Evolutionary conservation across 2,797 vertebrate genomes (phyloP), one percentile per base, ranked within the genome.

Genomic region (Sebastes jordani): DNA sequence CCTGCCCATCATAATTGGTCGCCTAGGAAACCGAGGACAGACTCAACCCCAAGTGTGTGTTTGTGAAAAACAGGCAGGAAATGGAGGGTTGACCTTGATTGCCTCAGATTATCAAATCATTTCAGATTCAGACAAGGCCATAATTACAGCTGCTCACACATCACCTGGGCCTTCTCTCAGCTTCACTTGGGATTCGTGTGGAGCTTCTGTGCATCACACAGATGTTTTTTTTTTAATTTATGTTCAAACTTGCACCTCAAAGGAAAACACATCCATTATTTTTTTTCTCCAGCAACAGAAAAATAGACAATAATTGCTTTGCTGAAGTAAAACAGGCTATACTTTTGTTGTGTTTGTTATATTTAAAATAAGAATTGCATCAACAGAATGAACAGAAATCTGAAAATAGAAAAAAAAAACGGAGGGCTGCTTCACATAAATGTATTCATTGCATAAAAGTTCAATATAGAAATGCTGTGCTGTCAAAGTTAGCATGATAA

Each of bases 1-100:
- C 42, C 78, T 64, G 54, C 25, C 36, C 59, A 8, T 77, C 77
- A 42, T 84, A 71, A 84, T 38, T 62, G 64, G 78, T 84, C 73
- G 9, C 78, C 42, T 20, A 60, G 74, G 79, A 80, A 88, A 75
- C 36, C 0, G 5, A 76, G 61, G 68, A 64, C 56, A 16, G 18
- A 49, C 61, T 68, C 27, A 42, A 69, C 38, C 80, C 74, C 56
- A 56, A 23, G 64, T 79, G 70, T 79, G 64, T 72, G 42, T 80
- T 67, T 30, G 29, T 71, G 14, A 18, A 66, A 68, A 54, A 55
- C 23, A 4, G 11, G 20, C 23, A 30, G 38, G 49, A 78, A 79
- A 70, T 67, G 7, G 58, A 71, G 34, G 10, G n/a, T 58, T 79
- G 81, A 76, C 78, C 67, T 61, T 55, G 5, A 84, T 74, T 22